Evolutionary conservation across 2,888 invertebrate genomes (phyloP), one percentile per base, ranked within the genome.

Genomic region (Torymus texanus): DNA sequence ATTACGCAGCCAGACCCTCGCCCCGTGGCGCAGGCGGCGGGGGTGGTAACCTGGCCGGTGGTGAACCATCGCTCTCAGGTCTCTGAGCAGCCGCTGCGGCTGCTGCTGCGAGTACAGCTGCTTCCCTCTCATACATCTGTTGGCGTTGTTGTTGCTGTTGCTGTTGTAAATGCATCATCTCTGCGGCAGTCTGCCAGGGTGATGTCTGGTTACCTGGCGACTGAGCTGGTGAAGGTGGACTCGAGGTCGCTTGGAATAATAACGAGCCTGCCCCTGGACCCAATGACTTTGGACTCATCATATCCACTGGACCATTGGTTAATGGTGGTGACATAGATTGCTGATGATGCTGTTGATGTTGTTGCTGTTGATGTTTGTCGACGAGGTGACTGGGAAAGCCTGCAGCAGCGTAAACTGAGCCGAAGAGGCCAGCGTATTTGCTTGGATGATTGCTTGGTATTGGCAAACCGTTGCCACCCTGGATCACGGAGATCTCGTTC

Each of bases 401-500:
- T 8, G 76, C 61, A 88, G 86, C 85, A 51, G 84, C 91, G 74
- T 95, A 94, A 10, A 95, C 94, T 89, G 95, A 95, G n/a, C 95
- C 95, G 81, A 96, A 92, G 18, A 95, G 91, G 24, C 95, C 94
- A 63, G 95, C 94, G 91, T 95, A 96, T 88, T 95, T 95, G 76
- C 92, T 93, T 14, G 80, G 78, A 21, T 74, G 77, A 14, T 41
- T 41, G 41, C 63, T 76, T 4, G 78, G 75, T 13, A 78, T 55
- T 10, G 75, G 21, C 50, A 94, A 92, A 85, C 94, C 95, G 89
- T 94, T 94, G 85, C 93, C 94, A 89, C 93, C 94, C 87, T 95
- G 95, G 86, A 95, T 94, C 85, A 94, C 94, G 86, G 95, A 94
- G 91, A 95, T 95, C 91, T 95, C 95, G 92, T 94, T 95, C 91